Percentiles rank a stretch among this genome's conserved stretches.
Evolutionary conservation across 2,113 vertebrate species (phyloP).

Genomic region (Chamaetylas fuelleborni): DNA sequence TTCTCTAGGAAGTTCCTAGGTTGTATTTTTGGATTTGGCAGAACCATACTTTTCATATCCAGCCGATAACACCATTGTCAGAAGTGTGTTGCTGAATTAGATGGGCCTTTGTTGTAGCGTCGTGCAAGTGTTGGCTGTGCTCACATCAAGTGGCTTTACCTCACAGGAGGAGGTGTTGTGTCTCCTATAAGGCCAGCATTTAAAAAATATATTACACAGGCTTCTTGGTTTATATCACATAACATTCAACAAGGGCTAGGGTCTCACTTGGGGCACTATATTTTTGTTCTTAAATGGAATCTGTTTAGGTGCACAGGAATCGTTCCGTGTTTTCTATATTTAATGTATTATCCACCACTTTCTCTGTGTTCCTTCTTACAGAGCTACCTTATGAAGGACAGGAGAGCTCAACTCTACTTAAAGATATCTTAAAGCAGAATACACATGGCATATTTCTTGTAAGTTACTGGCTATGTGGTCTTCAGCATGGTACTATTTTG

Average conservation of each 20-base stretch:
- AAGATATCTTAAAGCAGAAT: not conserved
- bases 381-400: constrained; percentile 3
- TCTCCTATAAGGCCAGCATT: not conserved
- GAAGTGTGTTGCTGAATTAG: not conserved
- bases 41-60: not conserved
- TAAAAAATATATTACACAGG: not conserved
- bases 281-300: not conserved
- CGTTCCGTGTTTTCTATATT: not conserved
- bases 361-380: not conserved
- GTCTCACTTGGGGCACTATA: not conserved
- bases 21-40: not conserved
- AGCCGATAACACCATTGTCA: fast-evolving
- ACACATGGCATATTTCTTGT: constrained; percentile 5
- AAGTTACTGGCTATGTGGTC: not conserved
- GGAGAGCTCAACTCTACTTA: not conserved
- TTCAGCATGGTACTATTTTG: not conserved
- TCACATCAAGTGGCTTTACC: not conserved
- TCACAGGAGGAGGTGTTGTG: not conserved
- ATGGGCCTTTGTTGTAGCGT: not conserved
- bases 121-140: fast-evolving
- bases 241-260: not conserved
- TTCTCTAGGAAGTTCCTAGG: not conserved
- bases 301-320: not conserved
- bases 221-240: not conserved
- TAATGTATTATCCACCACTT: not conserved